Evolutionary conservation across 2,797 vertebrate species (phyloP).

Genomic region (Macropodus opercularis): DNA sequence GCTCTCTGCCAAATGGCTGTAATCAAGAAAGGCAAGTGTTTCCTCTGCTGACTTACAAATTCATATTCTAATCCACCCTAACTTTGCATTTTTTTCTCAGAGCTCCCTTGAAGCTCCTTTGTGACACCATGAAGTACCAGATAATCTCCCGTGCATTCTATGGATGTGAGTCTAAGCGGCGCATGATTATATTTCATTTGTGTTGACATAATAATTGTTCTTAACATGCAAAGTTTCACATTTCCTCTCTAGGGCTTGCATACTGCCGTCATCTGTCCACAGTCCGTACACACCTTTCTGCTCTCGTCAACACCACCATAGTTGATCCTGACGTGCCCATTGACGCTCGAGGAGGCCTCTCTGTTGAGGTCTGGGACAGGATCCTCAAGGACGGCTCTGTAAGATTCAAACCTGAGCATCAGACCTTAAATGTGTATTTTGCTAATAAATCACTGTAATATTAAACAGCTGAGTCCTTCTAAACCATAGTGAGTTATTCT

Average conservation of each 20-base stretch:
- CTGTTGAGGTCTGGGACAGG: constrained; percentile 87
- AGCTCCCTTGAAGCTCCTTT: constrained; percentile 94
- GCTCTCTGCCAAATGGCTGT: constrained; percentile 89
- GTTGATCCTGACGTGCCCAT: constrained; percentile 86
- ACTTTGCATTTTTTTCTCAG: constrained; percentile 71
- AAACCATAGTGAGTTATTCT: neutral
- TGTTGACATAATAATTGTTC: neutral
- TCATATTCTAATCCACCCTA: constrained; percentile 11
- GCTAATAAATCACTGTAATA: neutral
- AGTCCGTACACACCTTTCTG: constrained; percentile 94
- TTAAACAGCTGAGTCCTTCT: neutral
- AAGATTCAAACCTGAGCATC: constrained; percentile 41
- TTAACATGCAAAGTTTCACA: neutral
- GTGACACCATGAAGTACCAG: constrained; percentile 99
- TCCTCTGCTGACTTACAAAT: neutral
- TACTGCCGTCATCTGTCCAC: constrained; percentile 98
- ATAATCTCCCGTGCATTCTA: constrained; percentile 99
- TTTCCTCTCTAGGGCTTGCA: constrained; percentile 87
- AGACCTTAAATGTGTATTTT: neutral
- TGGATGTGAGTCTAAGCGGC: constrained; percentile 86
- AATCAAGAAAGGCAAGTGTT: constrained; percentile 90
- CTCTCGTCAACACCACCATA: constrained; percentile 91
- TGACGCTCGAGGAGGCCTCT: constrained; percentile 84
- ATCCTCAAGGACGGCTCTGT: constrained; percentile 91
- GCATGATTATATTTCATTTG: too few species aligned